These are phyloP conservation scores for Hoplodrina blanda DNA, from an alignment of 2,888 invertebrate species.

Conservation along the genomic window DNA sequence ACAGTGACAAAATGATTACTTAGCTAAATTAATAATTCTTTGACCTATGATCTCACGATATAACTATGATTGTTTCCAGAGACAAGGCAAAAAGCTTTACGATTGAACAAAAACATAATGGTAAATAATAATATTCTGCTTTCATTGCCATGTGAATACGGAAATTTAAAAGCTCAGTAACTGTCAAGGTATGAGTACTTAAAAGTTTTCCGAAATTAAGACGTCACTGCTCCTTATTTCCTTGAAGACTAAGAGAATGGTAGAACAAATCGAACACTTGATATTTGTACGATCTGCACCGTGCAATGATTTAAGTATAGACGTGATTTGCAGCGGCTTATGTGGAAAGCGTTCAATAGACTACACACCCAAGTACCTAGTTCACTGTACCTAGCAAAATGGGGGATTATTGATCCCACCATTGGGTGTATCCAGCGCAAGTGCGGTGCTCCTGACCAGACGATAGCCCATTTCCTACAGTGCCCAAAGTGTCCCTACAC, in stretches of 20 bases:
- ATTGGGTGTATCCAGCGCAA: too few species aligned
- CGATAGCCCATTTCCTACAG: too few species aligned
- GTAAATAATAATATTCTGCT: not conserved
- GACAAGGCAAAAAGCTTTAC: not conserved
- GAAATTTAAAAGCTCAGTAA: conserved; percentile 13
- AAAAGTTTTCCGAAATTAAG: conserved; percentile 21
- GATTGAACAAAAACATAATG: not conserved
- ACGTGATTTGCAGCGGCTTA: not conserved
- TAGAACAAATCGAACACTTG: not conserved
- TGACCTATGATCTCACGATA: not conserved
- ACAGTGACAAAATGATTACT: not conserved
- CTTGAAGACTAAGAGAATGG: not conserved
- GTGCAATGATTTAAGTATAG: not conserved
- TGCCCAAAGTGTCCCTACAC: too few species aligned
- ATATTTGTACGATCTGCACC: not conserved
- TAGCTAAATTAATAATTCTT: not conserved
- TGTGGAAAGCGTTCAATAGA: too few species aligned
- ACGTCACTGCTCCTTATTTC: conserved; percentile 7
- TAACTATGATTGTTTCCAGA: not conserved
- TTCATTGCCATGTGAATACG: conserved; percentile 29
- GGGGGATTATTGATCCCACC: too few species aligned
- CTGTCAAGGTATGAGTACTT: conserved; percentile 8
- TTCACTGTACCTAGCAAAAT: too few species aligned
- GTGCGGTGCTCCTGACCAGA: too few species aligned
- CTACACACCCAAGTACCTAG: too few species aligned